phyloP scores from a whole-genome alignment of 2,888 invertebrate species.

The Drosophila fulvimacula region DNA sequence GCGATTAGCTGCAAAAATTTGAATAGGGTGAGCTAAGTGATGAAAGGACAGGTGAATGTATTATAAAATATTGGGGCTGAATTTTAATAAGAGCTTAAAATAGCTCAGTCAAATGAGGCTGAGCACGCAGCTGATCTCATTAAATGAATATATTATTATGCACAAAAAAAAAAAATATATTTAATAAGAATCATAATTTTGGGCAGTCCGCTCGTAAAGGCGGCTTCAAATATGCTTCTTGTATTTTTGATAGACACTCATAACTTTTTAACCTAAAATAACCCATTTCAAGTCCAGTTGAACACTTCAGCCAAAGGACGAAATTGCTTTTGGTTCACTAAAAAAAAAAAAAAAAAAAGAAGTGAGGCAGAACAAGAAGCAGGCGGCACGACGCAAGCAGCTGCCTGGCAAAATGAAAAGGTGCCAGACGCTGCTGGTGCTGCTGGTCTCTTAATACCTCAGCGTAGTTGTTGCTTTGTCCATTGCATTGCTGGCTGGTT shows the following conservation, averaged over 20 bases:
- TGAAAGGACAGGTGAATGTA: not conserved
- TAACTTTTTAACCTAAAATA: conserved; percentile 39
- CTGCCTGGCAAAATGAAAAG: conserved; percentile 33
- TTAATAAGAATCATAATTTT: conserved; percentile 27
- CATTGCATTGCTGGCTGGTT: conserved; percentile 29
- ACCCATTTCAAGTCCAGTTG: conserved; percentile 38
- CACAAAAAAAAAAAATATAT: too few species aligned
- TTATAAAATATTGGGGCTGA: not conserved
- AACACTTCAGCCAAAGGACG: conserved; percentile 25
- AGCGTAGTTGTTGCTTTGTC: conserved; percentile 16
- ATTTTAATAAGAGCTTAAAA: not conserved
- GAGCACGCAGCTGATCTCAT: not conserved
- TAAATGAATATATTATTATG: conserved; percentile 17
- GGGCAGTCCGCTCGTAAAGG: conserved; percentile 12
- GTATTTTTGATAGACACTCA: conserved; percentile 19
- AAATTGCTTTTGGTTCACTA: conserved; percentile 27
- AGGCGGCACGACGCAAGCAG: conserved; percentile 20
- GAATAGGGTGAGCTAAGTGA: not conserved
- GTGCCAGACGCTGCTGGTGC: conserved; percentile 29
- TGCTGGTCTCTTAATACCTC: conserved; percentile 13
- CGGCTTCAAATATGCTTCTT: conserved; percentile 24
- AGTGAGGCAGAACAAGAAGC: not conserved
- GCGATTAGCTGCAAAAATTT: not conserved
- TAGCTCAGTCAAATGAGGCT: not conserved
- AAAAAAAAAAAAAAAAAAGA: not conserved